Evolutionary conservation across 2,888 invertebrate species (phyloP).

Genomic region (Schizaphis graminum): DNA sequence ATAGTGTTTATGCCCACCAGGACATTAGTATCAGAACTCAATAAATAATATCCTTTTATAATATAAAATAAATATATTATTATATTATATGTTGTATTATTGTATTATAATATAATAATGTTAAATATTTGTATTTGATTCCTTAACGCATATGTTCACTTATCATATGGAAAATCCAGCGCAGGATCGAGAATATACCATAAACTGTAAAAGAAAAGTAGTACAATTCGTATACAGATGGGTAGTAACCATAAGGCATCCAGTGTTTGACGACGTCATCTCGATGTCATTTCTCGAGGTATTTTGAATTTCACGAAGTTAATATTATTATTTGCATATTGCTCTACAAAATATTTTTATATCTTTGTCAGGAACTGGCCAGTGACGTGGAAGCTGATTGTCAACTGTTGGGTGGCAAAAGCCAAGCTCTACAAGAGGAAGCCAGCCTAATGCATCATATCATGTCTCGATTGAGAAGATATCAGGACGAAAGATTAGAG

Average conservation of each 20-base stretch:
- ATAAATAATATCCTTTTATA: constrained; percentile 83
- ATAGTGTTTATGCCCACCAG: constrained; percentile 86
- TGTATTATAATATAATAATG: too few relatives aligned
- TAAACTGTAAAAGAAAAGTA: constrained; percentile 81
- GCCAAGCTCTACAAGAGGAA: constrained; percentile 76
- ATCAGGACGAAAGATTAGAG: constrained; percentile 73
- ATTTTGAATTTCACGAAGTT: constrained; percentile 52
- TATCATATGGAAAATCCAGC: constrained; percentile 71
- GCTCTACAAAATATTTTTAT: neutral
- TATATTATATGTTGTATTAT: neutral
- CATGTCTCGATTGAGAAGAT: constrained; percentile 76
- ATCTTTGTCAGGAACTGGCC: constrained; percentile 76
- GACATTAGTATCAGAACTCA: constrained; percentile 80
- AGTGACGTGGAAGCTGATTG: constrained; percentile 80
- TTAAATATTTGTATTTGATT: constrained; percentile 32
- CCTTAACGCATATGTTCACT: constrained; percentile 67
- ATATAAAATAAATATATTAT: neutral
- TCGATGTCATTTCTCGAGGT: constrained; percentile 82
- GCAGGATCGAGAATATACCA: constrained; percentile 78
- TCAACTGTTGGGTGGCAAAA: constrained; percentile 69
- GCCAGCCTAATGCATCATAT: constrained; percentile 80
- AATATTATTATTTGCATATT: neutral
- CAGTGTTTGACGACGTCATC: constrained; percentile 81
- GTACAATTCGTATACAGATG: constrained; percentile 84
- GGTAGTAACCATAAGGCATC: constrained; percentile 80